Evolutionary conservation across 1,140 invertebrate species (phyloP), one percentile per base, ranked within the genome.

Genomic region (Harpegnathos saltator): DNA sequence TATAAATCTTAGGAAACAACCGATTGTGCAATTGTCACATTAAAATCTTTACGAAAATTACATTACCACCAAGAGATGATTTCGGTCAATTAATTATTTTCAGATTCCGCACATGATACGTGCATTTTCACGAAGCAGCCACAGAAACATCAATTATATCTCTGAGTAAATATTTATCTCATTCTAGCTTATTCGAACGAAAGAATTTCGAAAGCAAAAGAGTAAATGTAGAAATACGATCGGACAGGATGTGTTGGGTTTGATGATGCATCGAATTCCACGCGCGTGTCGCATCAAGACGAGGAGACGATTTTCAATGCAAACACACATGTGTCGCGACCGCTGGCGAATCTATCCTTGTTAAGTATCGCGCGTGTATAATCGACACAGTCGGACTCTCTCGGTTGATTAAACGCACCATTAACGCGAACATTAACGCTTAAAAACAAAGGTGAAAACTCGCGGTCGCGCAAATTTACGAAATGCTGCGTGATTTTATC

Each of bases 301-400:
- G 38, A 19, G 38, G 7, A 48, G 3, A 24, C 24, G 24, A 2
- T 65, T 58, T 69, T 58, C 62, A 22, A 9, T 7, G 44, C 22
- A 17, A 59, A n/a, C 12, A 44, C 11, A 14, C n/a, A 14, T 54
- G 38, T 29, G 19, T 68, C 52, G 24, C 48, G 11, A 12, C 5
- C 15, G 4, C 9, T 14, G 48, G 14, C 7, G 7, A 17, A 44
- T 44, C 38, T 69, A 69, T 29, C 22, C 71, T 29, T 24, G 52
- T 80, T 71, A 80, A 69, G 50, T 80, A 80, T 69, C 52, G 63
- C 33, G 48, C n/a, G 15, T 44, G 38, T 33, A 26, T 78, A 78
- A 69, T 69, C n/a, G n/a, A n/a, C n/a, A 58, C 63, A 9, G n/a
- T 69, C 63, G 22, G 68, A 69, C 33, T 56, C 33, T 56, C 29